Base-by-base conservation (phyloP, 2,888 invertebrate species). In the Papilio demoleus region DNA sequence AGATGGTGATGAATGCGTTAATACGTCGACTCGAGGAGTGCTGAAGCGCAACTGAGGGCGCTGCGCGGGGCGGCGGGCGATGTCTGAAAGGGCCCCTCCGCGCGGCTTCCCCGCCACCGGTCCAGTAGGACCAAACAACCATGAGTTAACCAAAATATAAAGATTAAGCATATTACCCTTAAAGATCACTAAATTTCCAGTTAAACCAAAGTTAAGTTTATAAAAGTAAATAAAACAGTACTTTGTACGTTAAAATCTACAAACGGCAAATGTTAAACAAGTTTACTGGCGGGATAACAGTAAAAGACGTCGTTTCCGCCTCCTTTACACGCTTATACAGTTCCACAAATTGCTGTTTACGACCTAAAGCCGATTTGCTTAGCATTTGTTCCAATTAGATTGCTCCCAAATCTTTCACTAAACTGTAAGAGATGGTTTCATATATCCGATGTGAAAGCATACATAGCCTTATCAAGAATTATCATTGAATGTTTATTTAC, bases 201-300 rank as follows among this genome's bases (percentile, higher is more conserved):
- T 45, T 11, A 45, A 8, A 4, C 1, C 22, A 47, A 11, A 45
- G 19, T 45, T 47, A 11, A 4, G 47, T 56, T 56, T 31, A 1
- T 31, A 17, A 17, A 53, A 17, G 22, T 17, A 47, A 34, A 47
- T 47, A 36, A 47, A 36, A 47, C 53, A 50, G 47, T 47, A 27
- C 19, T 24, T 56, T 27, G 11, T 38, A 22, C 24, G 36, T 50
- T 50, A 36, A 58, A 31, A 19, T 19, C 4, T 42, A n/a, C 42
- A 36, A 36, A 12, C 45, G 17, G 45, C 47, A 31, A 66, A 58
- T 59, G 36, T 61, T 60, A 19, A 17, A 47, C 45, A 47, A 50
- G 50, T 67, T 67, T 67, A 67, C 53, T 9, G 38, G n/a, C 11
- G 50, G 36, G 60, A 61, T 67, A 61, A 67, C n/a, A 61, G 14